These are phyloP conservation scores for Heterochromis multidens DNA, from an alignment of 2,113 vertebrate genomes.

Conservation along the genomic window DNA sequence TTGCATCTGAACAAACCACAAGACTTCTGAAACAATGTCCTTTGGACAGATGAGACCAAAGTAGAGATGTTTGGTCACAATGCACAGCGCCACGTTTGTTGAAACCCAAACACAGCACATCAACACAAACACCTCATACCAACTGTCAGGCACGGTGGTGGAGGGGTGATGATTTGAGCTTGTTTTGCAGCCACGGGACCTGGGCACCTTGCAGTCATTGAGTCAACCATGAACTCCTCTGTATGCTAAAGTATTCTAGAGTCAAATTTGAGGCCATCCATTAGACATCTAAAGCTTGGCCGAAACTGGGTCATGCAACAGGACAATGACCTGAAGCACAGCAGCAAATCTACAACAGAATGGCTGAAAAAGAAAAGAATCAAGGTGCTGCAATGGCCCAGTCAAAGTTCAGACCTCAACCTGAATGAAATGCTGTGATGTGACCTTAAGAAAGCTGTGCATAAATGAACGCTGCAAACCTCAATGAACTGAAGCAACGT, in stretches of 20 bases:
- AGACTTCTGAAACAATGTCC: not conserved
- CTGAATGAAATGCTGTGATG: not conserved
- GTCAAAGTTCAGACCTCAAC: not conserved
- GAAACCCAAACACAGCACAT: not conserved
- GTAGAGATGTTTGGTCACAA: too few relatives aligned
- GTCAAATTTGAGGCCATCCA: not conserved
- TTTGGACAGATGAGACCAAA: too few relatives aligned
- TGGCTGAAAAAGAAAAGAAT: not conserved
- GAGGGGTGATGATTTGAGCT: not conserved
- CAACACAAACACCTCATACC: not conserved
- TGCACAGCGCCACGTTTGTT: too few relatives aligned
- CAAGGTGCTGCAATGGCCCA: not conserved
- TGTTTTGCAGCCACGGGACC: not conserved
- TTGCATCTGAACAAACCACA: not conserved
- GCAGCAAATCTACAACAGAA: not conserved
- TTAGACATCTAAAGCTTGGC: not conserved
- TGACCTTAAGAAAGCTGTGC: not conserved
- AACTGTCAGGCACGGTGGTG: not conserved
- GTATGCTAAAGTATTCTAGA: not conserved
- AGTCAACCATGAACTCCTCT: not conserved
- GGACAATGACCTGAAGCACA: not conserved
- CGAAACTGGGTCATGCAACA: not conserved
- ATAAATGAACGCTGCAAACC: not conserved
- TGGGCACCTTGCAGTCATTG: not conserved
- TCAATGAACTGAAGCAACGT: not conserved